Evolutionary conservation across 2,888 invertebrate genomes (phyloP), one percentile per base, ranked within the genome.

Genomic region (Leptogaster cylindrica): DNA sequence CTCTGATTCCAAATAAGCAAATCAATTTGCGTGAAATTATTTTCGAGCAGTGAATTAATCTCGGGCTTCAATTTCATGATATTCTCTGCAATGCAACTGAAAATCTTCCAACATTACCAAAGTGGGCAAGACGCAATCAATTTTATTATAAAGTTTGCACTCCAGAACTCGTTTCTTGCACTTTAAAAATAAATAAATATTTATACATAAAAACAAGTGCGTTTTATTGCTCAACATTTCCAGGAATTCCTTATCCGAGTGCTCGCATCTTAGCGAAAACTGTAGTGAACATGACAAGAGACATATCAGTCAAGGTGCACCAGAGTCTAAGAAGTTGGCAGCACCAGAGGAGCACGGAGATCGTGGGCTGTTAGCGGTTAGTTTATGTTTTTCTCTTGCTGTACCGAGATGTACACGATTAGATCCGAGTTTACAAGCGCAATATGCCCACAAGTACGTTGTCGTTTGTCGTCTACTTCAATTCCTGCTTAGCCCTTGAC

Each of bases 261-360:
- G 28, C 16, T 52, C 14, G 33, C 52, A 52, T 52, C 52, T 52
- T n/a, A 12, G 46, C 46, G 31, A n/a, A 8, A 31, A 52, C 3
- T 31, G 52, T 20, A 52, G 4, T 31, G 23, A 33, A 52, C 52
- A 52, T 52, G 52, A 52, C 52, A 52, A 52, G 52, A 20, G 33
- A 52, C 52, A 52, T 52, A 52, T 52, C 52, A 52, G 52, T 52
- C 52, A 52, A 52, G 52, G 52, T 52, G 33, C 52, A 33, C 52
- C 16, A 33, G 31, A 10, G 31, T 28, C 31, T 52, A 46, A n/a
- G 46, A 46, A 46, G 23, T 20, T 23, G 46, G 46, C 46, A 23
- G 23, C 33, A n/a, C 16, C 10, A 8, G 16, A n/a, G 33, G 33
- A 33, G 12, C 31, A n/a, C 20, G 33, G 14, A 33, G 28, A 10